Evolutionary conservation across 2,113 vertebrate species (phyloP).

Genomic region (Tiliqua scincoides): DNA sequence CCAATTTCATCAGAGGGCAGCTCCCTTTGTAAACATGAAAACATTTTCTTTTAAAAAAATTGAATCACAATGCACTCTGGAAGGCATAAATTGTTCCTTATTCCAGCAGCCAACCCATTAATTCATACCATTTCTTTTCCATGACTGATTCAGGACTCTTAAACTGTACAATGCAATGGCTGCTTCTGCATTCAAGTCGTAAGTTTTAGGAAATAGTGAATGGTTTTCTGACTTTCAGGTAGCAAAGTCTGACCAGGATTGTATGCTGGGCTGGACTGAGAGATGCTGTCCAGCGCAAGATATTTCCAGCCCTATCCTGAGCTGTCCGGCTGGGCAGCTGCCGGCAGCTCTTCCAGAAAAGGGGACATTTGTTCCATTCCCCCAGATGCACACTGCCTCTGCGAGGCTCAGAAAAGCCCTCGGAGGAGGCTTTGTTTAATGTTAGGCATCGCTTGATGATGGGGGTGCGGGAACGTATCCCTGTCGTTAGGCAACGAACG

Average conservation of each 20-base stretch:
- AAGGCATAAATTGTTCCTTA: slow-evolving; percentile 1
- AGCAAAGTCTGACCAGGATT: neutral
- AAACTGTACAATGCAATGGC: neutral
- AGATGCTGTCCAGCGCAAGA: too few relatives aligned
- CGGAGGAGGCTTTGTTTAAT: too few relatives aligned
- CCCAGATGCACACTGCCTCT: too few relatives aligned
- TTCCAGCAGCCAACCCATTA: neutral
- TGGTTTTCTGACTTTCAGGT: neutral
- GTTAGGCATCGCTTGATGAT: too few relatives aligned
- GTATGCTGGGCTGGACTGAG: neutral
- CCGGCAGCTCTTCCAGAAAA: too few relatives aligned
- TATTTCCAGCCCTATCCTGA: too few relatives aligned
- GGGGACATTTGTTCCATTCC: too few relatives aligned
- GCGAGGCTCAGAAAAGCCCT: too few relatives aligned
- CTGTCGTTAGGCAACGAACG: too few relatives aligned
- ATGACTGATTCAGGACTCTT: neutral
- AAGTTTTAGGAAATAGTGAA: neutral
- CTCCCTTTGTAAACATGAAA: slow-evolving; percentile 8
- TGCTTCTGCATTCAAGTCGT: neutral
- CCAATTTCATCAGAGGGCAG: neutral
- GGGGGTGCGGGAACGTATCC: too few relatives aligned
- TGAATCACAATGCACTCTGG: neutral
- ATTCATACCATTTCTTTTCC: neutral
- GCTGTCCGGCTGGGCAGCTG: too few relatives aligned
- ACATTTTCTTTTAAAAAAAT: neutral